Conservation (phyloP, 1,140 invertebrate species). For the Drosophila willistoni region DNA sequence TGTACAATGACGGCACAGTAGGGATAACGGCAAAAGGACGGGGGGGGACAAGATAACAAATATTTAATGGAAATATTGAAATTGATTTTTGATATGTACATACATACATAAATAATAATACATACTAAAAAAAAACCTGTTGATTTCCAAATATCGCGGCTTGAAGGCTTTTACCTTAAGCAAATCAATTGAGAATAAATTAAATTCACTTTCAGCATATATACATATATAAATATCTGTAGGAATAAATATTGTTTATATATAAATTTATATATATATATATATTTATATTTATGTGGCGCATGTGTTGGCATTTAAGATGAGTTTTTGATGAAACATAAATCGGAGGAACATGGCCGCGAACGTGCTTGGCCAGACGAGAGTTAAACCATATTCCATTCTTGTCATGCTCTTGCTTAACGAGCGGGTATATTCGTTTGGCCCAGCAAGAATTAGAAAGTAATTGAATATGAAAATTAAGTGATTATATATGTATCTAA, state of each 20-base stretch:
- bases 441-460: too few relatives aligned
- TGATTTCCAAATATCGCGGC: not conserved
- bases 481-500: too few relatives aligned
- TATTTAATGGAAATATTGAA: conserved; percentile 4
- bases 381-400: not conserved
- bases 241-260: not conserved
- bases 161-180: conserved; percentile 2
- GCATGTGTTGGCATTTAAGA: conserved; percentile 75
- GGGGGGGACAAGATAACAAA: not conserved
- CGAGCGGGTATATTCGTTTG: not conserved
- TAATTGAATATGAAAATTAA: too few relatives aligned
- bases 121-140: not conserved
- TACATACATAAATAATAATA: not conserved
- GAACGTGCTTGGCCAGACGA: conserved; percentile 43
- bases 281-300: conserved; percentile 57
- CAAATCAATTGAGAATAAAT: conserved; percentile 63
- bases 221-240: not conserved
- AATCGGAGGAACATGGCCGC: conserved; percentile 40
- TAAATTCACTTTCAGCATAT: conserved; percentile 23
- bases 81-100: conserved; percentile 1
- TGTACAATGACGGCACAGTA: not conserved
- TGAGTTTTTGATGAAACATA: conserved; percentile 69
- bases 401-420: not conserved
- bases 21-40: not conserved
- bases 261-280: not conserved